Evolutionary conservation across 2,797 vertebrate genomes (phyloP), one percentile per base, ranked within the genome.

Genomic region (Sebastes iracundus): DNA sequence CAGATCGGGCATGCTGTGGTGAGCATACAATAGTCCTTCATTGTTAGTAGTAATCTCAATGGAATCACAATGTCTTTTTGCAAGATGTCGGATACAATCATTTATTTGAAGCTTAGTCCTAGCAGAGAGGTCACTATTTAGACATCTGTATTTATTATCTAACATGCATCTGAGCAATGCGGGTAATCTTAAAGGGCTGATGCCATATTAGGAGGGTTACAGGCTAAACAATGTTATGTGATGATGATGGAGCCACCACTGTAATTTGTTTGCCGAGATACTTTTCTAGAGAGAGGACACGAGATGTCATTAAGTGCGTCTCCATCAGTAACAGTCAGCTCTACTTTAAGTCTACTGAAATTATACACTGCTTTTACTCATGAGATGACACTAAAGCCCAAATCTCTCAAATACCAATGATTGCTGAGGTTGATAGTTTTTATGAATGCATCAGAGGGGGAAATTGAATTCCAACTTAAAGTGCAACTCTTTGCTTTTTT

Each of bases 161-260:
- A 92, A 88, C 91, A 93, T 94, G 92, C 91, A 91, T 92, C 77
- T 42, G 72, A 88, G 76, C 77, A 92, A 79, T 86, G 89, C 72
- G 75, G 81, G 65, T 82, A 72, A 75, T 78, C 67, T 79, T 88
- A 70, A 83, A 73, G 64, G 82, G 72, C 65, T 64, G 63, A 66
- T 18, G 71, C 28, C 80, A 58, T 63, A 60, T 72, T 63, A 65
- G 71, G 55, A 80, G 58, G 63, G 60, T 81, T 66, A 73, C 33
- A 82, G 79, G 71, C 33, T 71, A 30, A 80, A 80, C 33, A 25
- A n/a, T 64, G 55, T 27, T 12, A 23, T 42, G 61, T 46, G 52
- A 87, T 75, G 35, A 88, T 77, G 70, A 87, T 71, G 59, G 25
- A 58, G 77, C 56, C 73, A 64, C 65, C 33, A 38, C 60, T 75